Conservation (phyloP, 2,113 vertebrate species). For the Peromyscus polionotus region DNA sequence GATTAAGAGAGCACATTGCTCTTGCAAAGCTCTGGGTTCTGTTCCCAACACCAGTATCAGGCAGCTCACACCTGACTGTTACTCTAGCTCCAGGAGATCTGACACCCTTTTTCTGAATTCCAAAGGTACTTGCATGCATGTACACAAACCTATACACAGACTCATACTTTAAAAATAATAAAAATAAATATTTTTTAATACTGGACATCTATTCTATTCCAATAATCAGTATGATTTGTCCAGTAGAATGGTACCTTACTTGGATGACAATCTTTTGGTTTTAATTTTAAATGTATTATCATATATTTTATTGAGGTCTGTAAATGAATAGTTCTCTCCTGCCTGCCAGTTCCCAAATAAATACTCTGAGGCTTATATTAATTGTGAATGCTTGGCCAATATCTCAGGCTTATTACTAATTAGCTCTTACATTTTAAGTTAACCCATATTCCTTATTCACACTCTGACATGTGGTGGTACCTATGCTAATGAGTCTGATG, state of each 20-base stretch:
- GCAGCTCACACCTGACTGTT: background rate
- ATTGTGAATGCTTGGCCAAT: no score
- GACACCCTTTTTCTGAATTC: background rate
- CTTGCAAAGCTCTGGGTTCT: background rate
- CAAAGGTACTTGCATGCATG: background rate
- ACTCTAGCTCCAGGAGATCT: background rate
- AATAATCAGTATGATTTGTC: background rate
- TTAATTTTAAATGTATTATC: background rate
- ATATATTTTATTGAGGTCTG: background rate
- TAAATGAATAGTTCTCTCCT: no score
- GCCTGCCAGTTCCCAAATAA: no score
- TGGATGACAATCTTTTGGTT: background rate
- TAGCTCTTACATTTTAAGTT: no score
- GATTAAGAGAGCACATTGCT: no score
- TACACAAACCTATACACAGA: background rate
- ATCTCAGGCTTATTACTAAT: no score
- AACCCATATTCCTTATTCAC: no score
- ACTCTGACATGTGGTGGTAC: no score
- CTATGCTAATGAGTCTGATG: no score
- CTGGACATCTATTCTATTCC: background rate
- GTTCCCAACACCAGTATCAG: background rate
- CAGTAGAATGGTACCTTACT: background rate
- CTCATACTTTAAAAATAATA: background rate
- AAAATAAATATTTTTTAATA: background rate
- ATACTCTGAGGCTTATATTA: no score